Evolutionary conservation across 2,888 invertebrate genomes (phyloP).

Genomic region (Eupithecia subumbrata): DNA sequence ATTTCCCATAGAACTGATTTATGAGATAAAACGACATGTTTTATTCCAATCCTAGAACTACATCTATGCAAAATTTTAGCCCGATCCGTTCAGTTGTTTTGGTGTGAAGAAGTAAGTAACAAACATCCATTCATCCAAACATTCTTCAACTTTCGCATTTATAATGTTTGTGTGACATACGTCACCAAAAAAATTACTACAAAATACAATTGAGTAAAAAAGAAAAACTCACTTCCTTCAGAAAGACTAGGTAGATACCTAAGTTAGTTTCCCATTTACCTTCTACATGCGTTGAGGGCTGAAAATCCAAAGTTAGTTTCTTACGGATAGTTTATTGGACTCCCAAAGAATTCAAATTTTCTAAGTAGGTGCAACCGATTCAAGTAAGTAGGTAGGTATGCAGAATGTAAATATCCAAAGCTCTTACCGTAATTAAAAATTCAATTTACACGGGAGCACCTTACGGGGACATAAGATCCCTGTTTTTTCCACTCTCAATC

Average conservation of each 20-base stretch:
- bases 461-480: conserved; percentile 56
- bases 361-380: not conserved
- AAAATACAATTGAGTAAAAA: not conserved
- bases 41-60: no score
- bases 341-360: not conserved
- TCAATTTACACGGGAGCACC: conserved; percentile 46
- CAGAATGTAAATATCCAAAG: conserved; percentile 29
- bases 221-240: not conserved
- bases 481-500: conserved; percentile 73
- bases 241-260: no score
- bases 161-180: no score
- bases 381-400: not conserved
- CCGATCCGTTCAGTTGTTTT: no score
- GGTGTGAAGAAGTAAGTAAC: no score
- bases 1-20: no score
- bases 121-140: no score
- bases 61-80: no score
- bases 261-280: no score
- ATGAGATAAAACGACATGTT: no score
- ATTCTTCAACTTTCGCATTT: no score
- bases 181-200: not conserved
- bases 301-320: not conserved
- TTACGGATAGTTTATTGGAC: not conserved
- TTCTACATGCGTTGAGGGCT: no score
- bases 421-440: conserved; percentile 49